phyloP scores from a whole-genome alignment of 2,888 invertebrate species.

The Seladonia tumulorum region DNA sequence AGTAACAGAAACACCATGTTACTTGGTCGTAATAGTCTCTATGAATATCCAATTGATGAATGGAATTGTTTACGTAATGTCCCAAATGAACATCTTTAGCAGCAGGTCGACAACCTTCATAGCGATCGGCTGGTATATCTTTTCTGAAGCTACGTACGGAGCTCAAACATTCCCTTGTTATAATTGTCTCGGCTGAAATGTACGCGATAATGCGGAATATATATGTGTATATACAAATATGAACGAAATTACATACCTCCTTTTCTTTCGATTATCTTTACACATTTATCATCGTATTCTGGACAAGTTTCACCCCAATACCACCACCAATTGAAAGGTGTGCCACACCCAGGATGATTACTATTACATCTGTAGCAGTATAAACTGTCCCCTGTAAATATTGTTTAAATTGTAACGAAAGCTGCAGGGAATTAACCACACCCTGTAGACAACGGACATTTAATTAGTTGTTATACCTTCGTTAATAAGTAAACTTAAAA shows the following conservation, averaged over 20 bases:
- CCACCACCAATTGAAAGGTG: constrained; percentile 93
- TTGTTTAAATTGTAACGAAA: constrained; percentile 35
- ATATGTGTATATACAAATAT: not conserved
- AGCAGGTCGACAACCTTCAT: constrained; percentile 94
- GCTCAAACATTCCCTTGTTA: constrained; percentile 94
- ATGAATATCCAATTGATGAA: constrained; percentile 93
- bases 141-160: constrained; percentile 90
- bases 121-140: constrained; percentile 96
- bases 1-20: constrained; percentile 95
- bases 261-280: constrained; percentile 94
- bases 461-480: constrained; percentile 61
- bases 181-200: constrained; percentile 89
- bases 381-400: constrained; percentile 86
- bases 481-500: constrained; percentile 46
- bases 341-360: constrained; percentile 94
- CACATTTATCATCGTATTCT: constrained; percentile 93
- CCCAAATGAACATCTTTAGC: constrained; percentile 92
- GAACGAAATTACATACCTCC: constrained; percentile 87
- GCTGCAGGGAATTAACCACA: constrained; percentile 29
- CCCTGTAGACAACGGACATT: not conserved
- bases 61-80: constrained; percentile 94
- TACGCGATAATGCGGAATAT: not conserved
- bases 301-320: constrained; percentile 92
- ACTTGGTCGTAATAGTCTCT: constrained; percentile 93
- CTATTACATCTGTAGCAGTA: constrained; percentile 96